A percentile compares a stretch with the other conserved stretches of the same genome.
Conservation (phyloP, 2,888 invertebrate genomes). For the Xestia rhomboidea region DNA sequence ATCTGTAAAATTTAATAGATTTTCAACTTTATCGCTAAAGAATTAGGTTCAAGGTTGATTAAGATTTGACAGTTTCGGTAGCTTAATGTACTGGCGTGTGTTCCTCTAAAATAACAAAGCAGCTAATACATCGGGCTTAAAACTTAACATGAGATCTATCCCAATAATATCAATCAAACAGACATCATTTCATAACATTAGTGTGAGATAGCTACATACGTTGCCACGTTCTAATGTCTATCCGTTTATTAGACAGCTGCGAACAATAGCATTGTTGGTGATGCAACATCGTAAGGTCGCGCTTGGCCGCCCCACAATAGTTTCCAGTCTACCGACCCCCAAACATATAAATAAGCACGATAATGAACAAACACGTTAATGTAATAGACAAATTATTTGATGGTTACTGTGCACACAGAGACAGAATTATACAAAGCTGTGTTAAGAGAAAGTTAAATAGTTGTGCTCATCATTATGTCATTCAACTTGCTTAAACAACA, state of each 20-base stretch:
- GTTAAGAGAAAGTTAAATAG: constrained; percentile 16
- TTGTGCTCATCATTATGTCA: background rate
- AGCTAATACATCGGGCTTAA: background rate
- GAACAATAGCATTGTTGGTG: constrained; percentile 70
- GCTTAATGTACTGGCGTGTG: too few relatives aligned
- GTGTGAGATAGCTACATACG: constrained; percentile 1
- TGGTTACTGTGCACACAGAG: constrained; percentile 11
- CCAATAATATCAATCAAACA: background rate
- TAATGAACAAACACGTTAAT: constrained; percentile 37
- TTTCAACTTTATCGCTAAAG: too few relatives aligned
- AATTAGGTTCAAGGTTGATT: too few relatives aligned
- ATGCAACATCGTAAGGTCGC: constrained; percentile 68
- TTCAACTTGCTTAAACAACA: constrained; percentile 9
- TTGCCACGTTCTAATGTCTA: constrained; percentile 35
- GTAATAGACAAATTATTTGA: constrained; percentile 32
- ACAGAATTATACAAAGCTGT: background rate
- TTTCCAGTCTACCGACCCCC: constrained; percentile 73
- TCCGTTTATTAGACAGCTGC: constrained; percentile 57
- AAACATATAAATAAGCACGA: constrained; percentile 59
- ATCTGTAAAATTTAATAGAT: too few relatives aligned
- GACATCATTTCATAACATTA: constrained; percentile 19
- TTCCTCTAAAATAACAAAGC: too few relatives aligned
- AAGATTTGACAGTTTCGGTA: background rate
- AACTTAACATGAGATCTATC: background rate
- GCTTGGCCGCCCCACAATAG: constrained; percentile 72